Evolutionary conservation across 2,888 invertebrate genomes (phyloP).

Genomic region (Gnatocerus cornutus): DNA sequence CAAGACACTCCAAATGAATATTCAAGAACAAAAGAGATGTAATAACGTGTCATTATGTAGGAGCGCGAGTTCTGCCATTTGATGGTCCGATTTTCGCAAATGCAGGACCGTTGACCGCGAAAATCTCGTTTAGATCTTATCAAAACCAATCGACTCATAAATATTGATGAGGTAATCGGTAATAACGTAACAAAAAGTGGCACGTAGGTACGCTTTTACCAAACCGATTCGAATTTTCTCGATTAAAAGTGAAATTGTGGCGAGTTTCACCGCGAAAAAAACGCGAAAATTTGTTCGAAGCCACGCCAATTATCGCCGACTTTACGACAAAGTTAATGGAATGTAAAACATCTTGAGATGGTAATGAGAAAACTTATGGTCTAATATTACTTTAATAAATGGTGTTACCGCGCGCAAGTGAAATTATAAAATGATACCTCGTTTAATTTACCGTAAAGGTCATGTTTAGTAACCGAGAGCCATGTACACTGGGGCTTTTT

Average conservation of each 20-base stretch:
- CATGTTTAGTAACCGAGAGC: conserved; percentile 49
- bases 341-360: conserved; percentile 24
- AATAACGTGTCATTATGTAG: not conserved
- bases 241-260: not conserved
- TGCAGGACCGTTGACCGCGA: conserved; percentile 4
- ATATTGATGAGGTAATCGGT: conserved; percentile 39
- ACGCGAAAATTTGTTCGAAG: conserved; percentile 1
- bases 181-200: conserved; percentile 25
- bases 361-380: conserved; percentile 30
- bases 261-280: conserved; percentile 1
- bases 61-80: not conserved
- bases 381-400: conserved; percentile 44
- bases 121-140: conserved; percentile 30
- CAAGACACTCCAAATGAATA: conserved; percentile 7
- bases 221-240: not conserved
- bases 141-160: conserved; percentile 14
- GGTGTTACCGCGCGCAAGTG: conserved; percentile 35
- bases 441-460: conserved; percentile 51
- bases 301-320: conserved; percentile 11
- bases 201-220: conserved; percentile 29
- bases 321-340: conserved; percentile 34
- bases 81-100: conserved; percentile 1
- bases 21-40: conserved; percentile 8
- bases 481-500: conserved; percentile 43
- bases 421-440: conserved; percentile 49